Evolutionary conservation across 92 coral and sea anemone genomes (phyloP).

Genomic region (Chrysogorgia sp.): DNA sequence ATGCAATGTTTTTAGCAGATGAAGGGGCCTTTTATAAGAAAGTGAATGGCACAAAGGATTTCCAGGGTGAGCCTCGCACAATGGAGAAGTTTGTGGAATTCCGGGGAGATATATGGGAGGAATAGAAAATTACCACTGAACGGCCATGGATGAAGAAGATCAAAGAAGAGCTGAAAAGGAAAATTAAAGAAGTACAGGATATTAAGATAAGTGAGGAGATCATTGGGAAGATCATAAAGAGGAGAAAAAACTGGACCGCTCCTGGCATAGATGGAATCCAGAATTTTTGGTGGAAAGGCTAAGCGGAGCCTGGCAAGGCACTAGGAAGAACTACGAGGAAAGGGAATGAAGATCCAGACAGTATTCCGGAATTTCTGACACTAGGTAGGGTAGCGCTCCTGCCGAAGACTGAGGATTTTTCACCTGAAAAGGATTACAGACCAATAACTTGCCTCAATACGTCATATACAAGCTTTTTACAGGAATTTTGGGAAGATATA

Average conservation of each 20-base stretch:
- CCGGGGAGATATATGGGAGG: slow-evolving; percentile 52
- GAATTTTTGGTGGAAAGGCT: slow-evolving; percentile 52
- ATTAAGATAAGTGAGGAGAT: slow-evolving; percentile 18
- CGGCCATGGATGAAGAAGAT: slow-evolving; percentile 31
- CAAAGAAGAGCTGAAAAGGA: slow-evolving; percentile 18
- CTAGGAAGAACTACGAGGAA: background rate
- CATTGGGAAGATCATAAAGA: too few species aligned
- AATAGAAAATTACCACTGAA: slow-evolving; percentile 27
- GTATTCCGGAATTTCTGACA: slow-evolving; percentile 31
- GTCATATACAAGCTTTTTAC: slow-evolving; percentile 33
- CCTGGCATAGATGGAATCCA: too few species aligned
- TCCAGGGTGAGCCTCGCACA: slow-evolving; percentile 20
- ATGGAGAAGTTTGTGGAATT: slow-evolving; percentile 40
- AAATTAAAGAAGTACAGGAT: slow-evolving; percentile 26
- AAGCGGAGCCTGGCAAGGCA: background rate
- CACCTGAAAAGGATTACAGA: slow-evolving; percentile 33
- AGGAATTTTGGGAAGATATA: slow-evolving; percentile 42
- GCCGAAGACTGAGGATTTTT: slow-evolving; percentile 29
- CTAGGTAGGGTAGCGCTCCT: slow-evolving; percentile 29
- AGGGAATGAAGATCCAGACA: slow-evolving; percentile 11
- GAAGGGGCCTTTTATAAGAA: slow-evolving; percentile 29
- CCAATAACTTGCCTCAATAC: slow-evolving; percentile 46
- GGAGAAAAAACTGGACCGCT: too few species aligned
- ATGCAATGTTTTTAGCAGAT: slow-evolving; percentile 24
- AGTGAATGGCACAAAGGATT: slow-evolving; percentile 22